These are phyloP conservation scores for Dolichotis patagonum DNA, from an alignment of 2,113 vertebrate species.

Conservation along the genomic window DNA sequence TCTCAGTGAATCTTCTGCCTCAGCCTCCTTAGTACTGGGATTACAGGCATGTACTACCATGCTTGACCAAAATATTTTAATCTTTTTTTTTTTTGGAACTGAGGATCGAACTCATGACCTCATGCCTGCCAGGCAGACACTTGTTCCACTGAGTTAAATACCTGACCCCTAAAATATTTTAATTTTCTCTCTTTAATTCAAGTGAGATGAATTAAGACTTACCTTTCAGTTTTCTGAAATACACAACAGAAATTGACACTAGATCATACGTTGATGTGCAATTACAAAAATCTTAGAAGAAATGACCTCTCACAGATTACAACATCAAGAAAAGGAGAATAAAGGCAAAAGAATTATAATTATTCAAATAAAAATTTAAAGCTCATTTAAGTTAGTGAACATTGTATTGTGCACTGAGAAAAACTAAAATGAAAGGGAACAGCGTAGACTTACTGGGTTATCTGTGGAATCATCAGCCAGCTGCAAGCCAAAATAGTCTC, in stretches of 20 bases:
- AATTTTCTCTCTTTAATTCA: slow-evolving; percentile 39
- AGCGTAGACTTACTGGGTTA: slow-evolving; percentile 91
- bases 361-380: neutral
- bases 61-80: too few species aligned
- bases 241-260: neutral
- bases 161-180: neutral
- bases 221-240: slow-evolving; percentile 36
- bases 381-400: neutral
- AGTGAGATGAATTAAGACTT: slow-evolving; percentile 5
- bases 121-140: too few species aligned
- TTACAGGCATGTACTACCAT: neutral
- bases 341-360: slow-evolving; percentile 39
- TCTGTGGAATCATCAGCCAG: slow-evolving; percentile 96
- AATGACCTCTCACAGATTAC: slow-evolving; percentile 37
- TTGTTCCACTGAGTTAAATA: too few species aligned
- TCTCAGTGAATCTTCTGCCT: neutral
- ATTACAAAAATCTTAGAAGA: slow-evolving; percentile 10
- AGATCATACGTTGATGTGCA: neutral
- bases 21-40: neutral
- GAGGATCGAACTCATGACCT: too few species aligned
- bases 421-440: slow-evolving; percentile 24
- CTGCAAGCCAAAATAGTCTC: slow-evolving; percentile 99
- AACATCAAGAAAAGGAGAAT: neutral
- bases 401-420: neutral
- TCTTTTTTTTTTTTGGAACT: too few species aligned